Percentiles rank a stretch among this genome's conserved stretches.
phyloP scores from a whole-genome alignment of 1,140 invertebrate genomes.

The Aphelinus atriplicis region DNA sequence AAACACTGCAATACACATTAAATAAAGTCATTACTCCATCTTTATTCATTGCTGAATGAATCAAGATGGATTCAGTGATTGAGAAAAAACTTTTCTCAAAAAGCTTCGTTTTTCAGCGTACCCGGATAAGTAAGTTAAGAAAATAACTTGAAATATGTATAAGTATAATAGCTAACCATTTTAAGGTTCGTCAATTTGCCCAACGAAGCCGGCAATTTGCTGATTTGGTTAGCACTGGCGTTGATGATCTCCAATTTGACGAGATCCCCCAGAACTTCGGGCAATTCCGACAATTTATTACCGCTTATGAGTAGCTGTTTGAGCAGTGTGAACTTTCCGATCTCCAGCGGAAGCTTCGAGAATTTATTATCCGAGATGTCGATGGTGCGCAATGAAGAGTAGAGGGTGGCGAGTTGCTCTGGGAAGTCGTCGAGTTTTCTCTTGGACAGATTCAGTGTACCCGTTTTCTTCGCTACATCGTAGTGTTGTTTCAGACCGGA shows the following conservation, averaged over 20 bases:
- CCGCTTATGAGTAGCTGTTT: constrained; percentile 86
- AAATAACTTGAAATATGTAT: neutral
- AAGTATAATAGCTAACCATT: constrained; percentile 43
- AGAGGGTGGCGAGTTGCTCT: constrained; percentile 70
- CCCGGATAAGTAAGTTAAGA: neutral
- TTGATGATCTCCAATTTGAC: constrained; percentile 87
- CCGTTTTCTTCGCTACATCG: constrained; percentile 92
- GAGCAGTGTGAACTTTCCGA: constrained; percentile 81
- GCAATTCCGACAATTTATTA: constrained; percentile 76
- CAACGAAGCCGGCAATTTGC: constrained; percentile 74
- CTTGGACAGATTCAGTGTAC: constrained; percentile 87
- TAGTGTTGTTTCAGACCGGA: constrained; percentile 88
- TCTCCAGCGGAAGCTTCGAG: constrained; percentile 75
- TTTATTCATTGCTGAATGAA: too few relatives aligned
- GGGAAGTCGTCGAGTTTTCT: constrained; percentile 81
- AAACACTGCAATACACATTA: too few relatives aligned
- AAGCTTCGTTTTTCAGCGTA: neutral
- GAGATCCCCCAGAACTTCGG: constrained; percentile 79
- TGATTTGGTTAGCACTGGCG: constrained; percentile 76
- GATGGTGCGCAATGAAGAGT: constrained; percentile 82
- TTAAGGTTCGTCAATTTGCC: constrained; percentile 78
- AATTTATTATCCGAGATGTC: constrained; percentile 95
- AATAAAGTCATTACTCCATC: too few relatives aligned
- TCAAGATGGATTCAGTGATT: too few relatives aligned
- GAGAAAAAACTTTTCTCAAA: too few relatives aligned